Evolutionary conservation across 2,888 invertebrate species (phyloP), one percentile per base, ranked within the genome.

Genomic region (Aleiodes alternator): DNA sequence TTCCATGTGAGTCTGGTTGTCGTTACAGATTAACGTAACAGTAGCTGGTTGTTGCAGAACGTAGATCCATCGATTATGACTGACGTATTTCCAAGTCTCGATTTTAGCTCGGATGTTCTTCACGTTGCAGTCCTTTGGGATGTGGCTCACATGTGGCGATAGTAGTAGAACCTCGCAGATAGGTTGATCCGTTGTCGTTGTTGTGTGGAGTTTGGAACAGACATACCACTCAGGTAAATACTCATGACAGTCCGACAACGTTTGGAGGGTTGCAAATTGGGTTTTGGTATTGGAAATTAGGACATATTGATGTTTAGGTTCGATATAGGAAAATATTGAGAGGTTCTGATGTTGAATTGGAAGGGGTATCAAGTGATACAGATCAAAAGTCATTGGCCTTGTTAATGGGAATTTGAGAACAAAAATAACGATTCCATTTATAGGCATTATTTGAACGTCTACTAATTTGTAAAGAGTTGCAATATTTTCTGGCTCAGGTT

Each of bases 41-140:
- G 72, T 68, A 6, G 66, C 57, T 50, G 76, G 72, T 31, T 69
- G 48, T 57, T 76, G 72, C 4, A 76, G 59, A 9, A 72, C 64
- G 70, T 74, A 81, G 48, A 80, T 64, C 80, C 80, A 80, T 55
- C 73, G 66, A 53, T 80, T 80, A 11, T 23, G 11, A 31, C 59
- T 50, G 11, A 76, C 11, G 55, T 76, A 72, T 0, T 34, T 55
- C 76, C 69, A 76, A 14, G 61, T 66, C 50, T 76, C 76, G 48
- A 68, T 59, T n/a, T 9, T 34, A 12, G 76, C 76, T 48, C 55
- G 69, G 51, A 69, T 51, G 12, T 59, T 57, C 48, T 50, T 56
- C 12, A 68, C 68, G n/a, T 51, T 11, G 29, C 76, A 76, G 38
- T 34, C 31, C 11, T 11, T 43, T n/a, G n/a, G n/a, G n/a, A n/a